Base-by-base conservation (phyloP, 1,140 invertebrate genomes). In the Lycorma delicatula region DNA sequence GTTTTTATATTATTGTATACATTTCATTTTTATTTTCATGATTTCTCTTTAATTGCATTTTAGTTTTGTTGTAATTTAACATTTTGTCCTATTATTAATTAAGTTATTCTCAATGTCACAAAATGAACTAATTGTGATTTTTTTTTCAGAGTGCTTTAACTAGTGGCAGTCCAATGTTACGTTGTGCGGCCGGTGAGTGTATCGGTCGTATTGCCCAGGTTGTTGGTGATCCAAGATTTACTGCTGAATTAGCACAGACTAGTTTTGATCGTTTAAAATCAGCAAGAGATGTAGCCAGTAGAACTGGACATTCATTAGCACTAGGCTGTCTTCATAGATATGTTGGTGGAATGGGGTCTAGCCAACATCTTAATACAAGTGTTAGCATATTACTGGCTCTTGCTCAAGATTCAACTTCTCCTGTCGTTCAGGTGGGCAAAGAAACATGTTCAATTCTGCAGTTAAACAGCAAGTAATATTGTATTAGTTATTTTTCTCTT, bases 361-460 rank as follows among this genome's bases (percentile, higher is more conserved):
- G 88, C 56, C 90, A 95, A 66, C 90, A 97, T 77, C 76, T 96
- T 13, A 93, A 91, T 66, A 93, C 90, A 5, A 92, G 88, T 71
- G 89, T 98, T 58, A 93, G 91, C 46, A 96, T 98, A 67, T 72
- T 98, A 20, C 73, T 98, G 5, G 93, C 95, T 22, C 74, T 98
- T 3, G 93, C 93, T 1, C 94, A 98, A 75, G 95, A 98, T 74
- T 83, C 82, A 46, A 84, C 87, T 1, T 90, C 90, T 50, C 86
- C 91, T 13, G 82, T 91, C 64, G 89, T 96, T 25, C 93, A 97
- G 80, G 89, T 89, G 68, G 66, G 46, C 13, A 7, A 7, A 7
- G 29, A 31, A 7, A 31, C 29, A 7, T 31, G 13, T n/a, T n/a
- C n/a, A n/a, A n/a, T n/a, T n/a, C n/a, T n/a, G 9, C 12, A 12